phyloP scores from a whole-genome alignment of 2,888 invertebrate genomes.

The Eupithecia abbreviata region DNA sequence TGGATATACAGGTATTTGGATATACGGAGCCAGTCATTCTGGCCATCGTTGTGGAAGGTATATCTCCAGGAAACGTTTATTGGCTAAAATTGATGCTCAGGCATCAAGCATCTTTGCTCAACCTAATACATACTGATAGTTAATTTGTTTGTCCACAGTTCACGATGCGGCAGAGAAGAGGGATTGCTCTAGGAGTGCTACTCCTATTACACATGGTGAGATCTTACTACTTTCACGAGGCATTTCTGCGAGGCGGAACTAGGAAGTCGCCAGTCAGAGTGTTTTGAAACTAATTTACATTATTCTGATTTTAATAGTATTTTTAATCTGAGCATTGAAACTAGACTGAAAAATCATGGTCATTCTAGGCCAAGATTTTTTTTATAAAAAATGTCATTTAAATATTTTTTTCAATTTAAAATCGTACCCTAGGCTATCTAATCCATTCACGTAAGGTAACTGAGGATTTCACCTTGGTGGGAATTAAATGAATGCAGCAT shows the following conservation, averaged over 20 bases:
- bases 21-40: neutral
- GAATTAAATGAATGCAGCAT: neutral
- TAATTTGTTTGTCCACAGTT: constrained; percentile 67
- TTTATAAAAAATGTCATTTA: neutral
- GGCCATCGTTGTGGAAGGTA: neutral
- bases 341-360: neutral
- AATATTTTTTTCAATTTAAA: neutral
- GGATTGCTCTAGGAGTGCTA: constrained; percentile 69
- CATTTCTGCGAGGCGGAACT: neutral
- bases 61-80: neutral
- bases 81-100: neutral
- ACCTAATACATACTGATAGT: constrained; percentile 9
- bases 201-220: constrained; percentile 80
- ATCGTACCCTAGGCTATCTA: neutral
- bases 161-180: constrained; percentile 74
- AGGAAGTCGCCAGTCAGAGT: neutral
- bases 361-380: neutral
- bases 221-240: constrained; percentile 38
- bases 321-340: neutral
- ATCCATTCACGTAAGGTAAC: neutral
- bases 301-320: neutral
- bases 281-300: neutral
- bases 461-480: neutral
- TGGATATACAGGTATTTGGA: no score
- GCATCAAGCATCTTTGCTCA: neutral